phyloP scores from a whole-genome alignment of 2,888 invertebrate species.

The Philaethria dido region DNA sequence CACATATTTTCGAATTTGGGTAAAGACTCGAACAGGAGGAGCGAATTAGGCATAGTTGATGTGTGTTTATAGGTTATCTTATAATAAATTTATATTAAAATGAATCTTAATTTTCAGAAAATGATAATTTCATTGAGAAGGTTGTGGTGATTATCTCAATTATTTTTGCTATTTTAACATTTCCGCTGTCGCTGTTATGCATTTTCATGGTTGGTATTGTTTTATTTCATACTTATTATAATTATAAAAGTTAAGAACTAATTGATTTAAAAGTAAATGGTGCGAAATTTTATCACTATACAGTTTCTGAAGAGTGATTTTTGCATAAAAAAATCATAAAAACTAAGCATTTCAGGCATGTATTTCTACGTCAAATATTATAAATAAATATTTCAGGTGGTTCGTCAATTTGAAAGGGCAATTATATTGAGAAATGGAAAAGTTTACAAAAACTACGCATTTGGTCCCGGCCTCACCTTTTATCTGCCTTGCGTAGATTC shows the following conservation, averaged over 20 bases:
- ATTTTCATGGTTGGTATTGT: slow-evolving; percentile 57
- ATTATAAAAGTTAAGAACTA: no score
- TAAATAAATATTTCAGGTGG: slow-evolving; percentile 83
- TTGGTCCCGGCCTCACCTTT: slow-evolving; percentile 93
- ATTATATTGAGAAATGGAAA: slow-evolving; percentile 93
- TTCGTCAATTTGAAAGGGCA: slow-evolving; percentile 91
- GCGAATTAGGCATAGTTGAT: no score
- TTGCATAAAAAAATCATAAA: no score
- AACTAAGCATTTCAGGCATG: background rate
- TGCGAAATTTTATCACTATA: no score
- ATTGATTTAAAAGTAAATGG: no score
- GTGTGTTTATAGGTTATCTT: background rate
- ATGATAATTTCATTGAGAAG: slow-evolving; percentile 51
- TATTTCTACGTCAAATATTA: no score
- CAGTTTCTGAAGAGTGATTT: no score
- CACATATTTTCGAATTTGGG: background rate
- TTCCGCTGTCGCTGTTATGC: slow-evolving; percentile 58
- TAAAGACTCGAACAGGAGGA: no score
- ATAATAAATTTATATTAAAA: background rate
- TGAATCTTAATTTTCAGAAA: slow-evolving; percentile 49
- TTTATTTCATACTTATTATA: background rate
- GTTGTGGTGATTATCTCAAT: slow-evolving; percentile 53
- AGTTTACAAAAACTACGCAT: slow-evolving; percentile 85
- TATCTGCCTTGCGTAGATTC: slow-evolving; percentile 95
- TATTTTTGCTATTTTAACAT: slow-evolving; percentile 51